These are phyloP conservation scores for Pluvianellus socialis DNA, from an alignment of 2,113 vertebrate species.

Conservation along the genomic window DNA sequence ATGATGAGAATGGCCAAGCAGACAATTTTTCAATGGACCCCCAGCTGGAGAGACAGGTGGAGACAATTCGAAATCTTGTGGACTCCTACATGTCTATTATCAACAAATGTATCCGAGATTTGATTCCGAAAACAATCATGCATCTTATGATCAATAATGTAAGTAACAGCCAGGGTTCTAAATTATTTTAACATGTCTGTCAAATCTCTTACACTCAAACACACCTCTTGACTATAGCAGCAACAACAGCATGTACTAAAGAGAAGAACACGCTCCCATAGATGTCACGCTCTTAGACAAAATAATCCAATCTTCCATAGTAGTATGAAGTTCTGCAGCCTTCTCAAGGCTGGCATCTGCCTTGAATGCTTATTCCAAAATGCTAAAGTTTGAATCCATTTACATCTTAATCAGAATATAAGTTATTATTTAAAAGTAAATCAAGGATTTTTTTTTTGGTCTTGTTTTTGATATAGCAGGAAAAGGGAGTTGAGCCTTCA, in stretches of 20 bases:
- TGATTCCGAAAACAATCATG: constrained; percentile 96
- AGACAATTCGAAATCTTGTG: constrained; percentile 90
- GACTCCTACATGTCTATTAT: constrained; percentile 94
- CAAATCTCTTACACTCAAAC: neutral
- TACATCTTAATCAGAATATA: neutral
- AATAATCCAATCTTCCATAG: neutral
- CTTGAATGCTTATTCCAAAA: neutral
- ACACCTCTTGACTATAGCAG: neutral
- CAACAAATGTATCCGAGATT: constrained; percentile 88
- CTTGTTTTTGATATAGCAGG: neutral
- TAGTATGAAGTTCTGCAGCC: neutral
- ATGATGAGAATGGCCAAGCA: constrained; percentile 74
- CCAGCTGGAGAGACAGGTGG: constrained; percentile 91
- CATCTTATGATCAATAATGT: constrained; percentile 93
- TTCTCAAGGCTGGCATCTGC: neutral
- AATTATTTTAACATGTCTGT: neutral
- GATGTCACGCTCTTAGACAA: neutral
- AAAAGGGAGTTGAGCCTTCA: neutral
- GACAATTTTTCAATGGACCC: constrained; percentile 91
- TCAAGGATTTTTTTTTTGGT: neutral
- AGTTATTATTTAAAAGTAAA: neutral
- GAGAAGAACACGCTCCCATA: neutral
- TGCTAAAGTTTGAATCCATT: neutral
- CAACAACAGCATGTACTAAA: neutral
- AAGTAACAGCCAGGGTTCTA: constrained; percentile 46